These are phyloP conservation scores for Apotomis betuletana DNA, from an alignment of 2,888 invertebrate species.

Conservation along the genomic window DNA sequence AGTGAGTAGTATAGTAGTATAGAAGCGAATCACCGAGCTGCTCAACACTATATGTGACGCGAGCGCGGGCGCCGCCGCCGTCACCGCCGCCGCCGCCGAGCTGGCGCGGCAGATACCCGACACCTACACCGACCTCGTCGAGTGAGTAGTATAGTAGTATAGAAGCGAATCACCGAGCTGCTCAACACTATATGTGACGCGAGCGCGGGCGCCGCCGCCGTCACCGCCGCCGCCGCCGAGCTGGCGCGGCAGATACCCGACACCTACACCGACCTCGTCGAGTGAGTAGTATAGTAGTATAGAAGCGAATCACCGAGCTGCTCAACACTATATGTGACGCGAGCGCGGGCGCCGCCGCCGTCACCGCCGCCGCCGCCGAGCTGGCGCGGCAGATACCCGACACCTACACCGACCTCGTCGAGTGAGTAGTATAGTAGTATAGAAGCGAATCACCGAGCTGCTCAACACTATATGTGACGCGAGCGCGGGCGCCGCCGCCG, in stretches of 20 bases:
- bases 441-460: slow-evolving; percentile 26
- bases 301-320: slow-evolving; percentile 26
- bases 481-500: slow-evolving; percentile 13
- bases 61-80: slow-evolving; percentile 13
- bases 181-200: background rate
- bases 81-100: slow-evolving; percentile 19
- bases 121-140: slow-evolving; percentile 5
- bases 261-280: slow-evolving; percentile 5
- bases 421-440: slow-evolving; percentile 19
- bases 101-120: slow-evolving; percentile 1
- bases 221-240: slow-evolving; percentile 19
- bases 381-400: slow-evolving; percentile 1
- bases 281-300: slow-evolving; percentile 19
- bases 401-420: slow-evolving; percentile 5
- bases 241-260: slow-evolving; percentile 1
- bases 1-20: slow-evolving; percentile 19
- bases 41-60: background rate
- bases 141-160: slow-evolving; percentile 19
- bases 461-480: background rate
- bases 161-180: slow-evolving; percentile 26
- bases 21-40: slow-evolving; percentile 26
- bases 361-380: slow-evolving; percentile 19
- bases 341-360: slow-evolving; percentile 13
- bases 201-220: slow-evolving; percentile 13
- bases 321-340: background rate